These are phyloP conservation scores for Cyanoramphus novaezelandiae DNA, from an alignment of 2,113 vertebrate genomes.

Conservation along the genomic window DNA sequence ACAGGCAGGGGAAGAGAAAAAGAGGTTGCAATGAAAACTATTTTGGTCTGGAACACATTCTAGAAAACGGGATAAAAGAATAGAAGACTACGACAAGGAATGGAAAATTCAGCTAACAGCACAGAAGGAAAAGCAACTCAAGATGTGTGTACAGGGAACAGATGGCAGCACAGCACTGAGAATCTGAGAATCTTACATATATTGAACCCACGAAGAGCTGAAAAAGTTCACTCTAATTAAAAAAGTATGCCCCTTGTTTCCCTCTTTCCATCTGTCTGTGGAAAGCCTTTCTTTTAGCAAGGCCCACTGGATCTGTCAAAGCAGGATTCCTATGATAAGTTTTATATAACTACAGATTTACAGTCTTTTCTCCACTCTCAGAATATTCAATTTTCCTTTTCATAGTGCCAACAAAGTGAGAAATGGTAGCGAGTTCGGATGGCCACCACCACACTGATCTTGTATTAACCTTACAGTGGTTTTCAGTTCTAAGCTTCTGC, in stretches of 20 bases:
- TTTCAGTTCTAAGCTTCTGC: background rate
- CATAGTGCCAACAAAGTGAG: background rate
- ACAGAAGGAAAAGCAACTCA: background rate
- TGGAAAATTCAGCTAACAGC: background rate
- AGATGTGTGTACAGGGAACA: background rate
- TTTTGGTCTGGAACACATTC: background rate
- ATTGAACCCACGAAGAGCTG: background rate
- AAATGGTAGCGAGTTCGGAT: background rate
- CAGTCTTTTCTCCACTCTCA: background rate
- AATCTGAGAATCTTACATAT: background rate
- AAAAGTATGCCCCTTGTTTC: constrained; percentile 17
- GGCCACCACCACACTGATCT: background rate
- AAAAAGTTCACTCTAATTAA: background rate
- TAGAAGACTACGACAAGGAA: background rate
- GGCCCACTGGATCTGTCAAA: background rate
- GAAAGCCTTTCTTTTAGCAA: background rate
- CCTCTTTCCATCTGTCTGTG: constrained; percentile 29
- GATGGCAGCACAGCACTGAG: constrained; percentile 26
- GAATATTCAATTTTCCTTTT: background rate
- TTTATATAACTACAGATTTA: background rate
- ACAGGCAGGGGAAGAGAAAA: background rate
- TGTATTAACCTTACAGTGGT: background rate
- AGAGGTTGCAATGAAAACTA: background rate
- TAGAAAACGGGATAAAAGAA: background rate
- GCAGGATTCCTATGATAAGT: background rate